These are phyloP conservation scores for Propithecus perrieri DNA, from an alignment of 2,797 vertebrate species.

Conservation along the genomic window DNA sequence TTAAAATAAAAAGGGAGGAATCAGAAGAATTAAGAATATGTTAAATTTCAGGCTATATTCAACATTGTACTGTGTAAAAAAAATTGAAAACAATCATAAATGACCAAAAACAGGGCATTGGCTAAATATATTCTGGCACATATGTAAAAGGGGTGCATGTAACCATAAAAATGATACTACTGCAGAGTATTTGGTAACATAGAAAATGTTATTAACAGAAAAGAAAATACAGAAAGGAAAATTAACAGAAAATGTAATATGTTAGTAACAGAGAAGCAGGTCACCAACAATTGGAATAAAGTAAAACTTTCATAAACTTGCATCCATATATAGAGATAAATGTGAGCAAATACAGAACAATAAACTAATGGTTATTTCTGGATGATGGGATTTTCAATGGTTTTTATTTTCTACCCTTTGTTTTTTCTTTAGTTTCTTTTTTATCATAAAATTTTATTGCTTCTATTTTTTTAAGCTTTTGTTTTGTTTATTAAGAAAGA, in stretches of 20 bases:
- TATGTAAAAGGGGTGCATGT: background rate
- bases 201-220: background rate
- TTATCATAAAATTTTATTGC: background rate
- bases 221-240: too few species aligned
- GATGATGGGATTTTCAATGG: background rate
- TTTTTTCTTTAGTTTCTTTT: background rate
- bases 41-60: background rate
- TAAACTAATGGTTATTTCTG: background rate
- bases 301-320: background rate
- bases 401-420: background rate
- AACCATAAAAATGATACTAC: background rate
- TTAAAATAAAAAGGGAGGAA: background rate
- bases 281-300: background rate
- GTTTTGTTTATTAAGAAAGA: constrained; percentile 11
- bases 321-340: background rate
- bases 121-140: background rate
- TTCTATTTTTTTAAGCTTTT: background rate
- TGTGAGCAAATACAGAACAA: background rate
- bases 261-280: constrained; percentile 6
- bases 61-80: background rate
- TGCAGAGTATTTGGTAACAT: background rate
- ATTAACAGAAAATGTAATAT: background rate
- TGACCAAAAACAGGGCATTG: background rate
- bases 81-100: background rate
- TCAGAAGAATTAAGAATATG: background rate